These are phyloP conservation scores for Caenorhabditis wallacei DNA, from an alignment of 2,888 invertebrate species.

Conservation along the genomic window DNA sequence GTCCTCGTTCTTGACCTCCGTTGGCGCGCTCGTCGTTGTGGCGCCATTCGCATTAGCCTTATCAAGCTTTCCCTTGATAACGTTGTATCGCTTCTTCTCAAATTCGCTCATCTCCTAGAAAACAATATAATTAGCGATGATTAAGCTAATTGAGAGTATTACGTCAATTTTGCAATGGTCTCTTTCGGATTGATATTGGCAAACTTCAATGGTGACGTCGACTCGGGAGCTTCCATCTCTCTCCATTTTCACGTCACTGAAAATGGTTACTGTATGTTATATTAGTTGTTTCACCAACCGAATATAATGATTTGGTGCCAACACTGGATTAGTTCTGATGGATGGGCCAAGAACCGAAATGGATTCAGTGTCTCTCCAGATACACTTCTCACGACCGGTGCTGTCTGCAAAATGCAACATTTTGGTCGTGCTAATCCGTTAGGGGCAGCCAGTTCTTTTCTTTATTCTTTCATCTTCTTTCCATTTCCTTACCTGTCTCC, in stretches of 20 bases:
- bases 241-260: constrained; percentile 72
- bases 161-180: constrained; percentile 73
- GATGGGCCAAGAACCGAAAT: constrained; percentile 75
- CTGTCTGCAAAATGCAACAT: constrained; percentile 67
- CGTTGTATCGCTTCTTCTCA: constrained; percentile 67
- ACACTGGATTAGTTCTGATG: constrained; percentile 75
- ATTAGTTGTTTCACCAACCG: constrained; percentile 44
- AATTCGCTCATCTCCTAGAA: constrained; percentile 73
- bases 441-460: constrained; percentile 21
- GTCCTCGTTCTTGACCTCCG: constrained; percentile 51
- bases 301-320: constrained; percentile 77
- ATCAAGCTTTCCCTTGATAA: constrained; percentile 71
- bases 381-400: constrained; percentile 72
- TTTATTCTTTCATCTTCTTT: too few species aligned
- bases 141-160: background rate
- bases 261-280: constrained; percentile 5
- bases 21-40: constrained; percentile 49
- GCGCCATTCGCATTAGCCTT: constrained; percentile 33
- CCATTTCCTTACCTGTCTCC: constrained; percentile 69
- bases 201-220: constrained; percentile 74
- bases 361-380: constrained; percentile 76
- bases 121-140: constrained; percentile 19
- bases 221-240: constrained; percentile 73
- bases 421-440: constrained; percentile 36
- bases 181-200: constrained; percentile 73